Conservation (phyloP, 2,113 vertebrate genomes). For the Rhineura floridana region DNA sequence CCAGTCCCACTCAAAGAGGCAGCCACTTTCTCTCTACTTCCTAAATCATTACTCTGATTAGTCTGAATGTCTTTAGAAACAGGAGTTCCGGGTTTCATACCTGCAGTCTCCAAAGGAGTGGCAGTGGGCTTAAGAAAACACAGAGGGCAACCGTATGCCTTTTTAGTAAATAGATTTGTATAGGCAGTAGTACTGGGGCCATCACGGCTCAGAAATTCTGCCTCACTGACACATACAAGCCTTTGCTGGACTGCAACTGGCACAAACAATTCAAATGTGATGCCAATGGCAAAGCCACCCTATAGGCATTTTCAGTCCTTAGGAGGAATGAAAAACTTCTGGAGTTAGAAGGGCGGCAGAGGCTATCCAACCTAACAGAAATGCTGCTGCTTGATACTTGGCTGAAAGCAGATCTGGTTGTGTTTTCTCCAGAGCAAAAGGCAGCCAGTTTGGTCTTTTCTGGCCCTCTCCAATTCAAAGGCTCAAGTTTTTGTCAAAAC, state of each 20-base stretch:
- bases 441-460: slow-evolving; percentile 13
- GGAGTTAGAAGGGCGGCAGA: slow-evolving; percentile 47
- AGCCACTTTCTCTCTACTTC: slow-evolving; percentile 25
- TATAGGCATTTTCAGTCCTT: slow-evolving; percentile 53
- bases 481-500: slow-evolving; percentile 21
- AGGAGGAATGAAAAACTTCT: slow-evolving; percentile 50
- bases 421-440: slow-evolving; percentile 35
- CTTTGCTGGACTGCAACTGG: slow-evolving; percentile 36
- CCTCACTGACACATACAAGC: slow-evolving; percentile 6
- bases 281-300: slow-evolving; percentile 50
- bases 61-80: slow-evolving; percentile 47
- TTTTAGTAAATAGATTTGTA: neutral
- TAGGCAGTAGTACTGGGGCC: neutral
- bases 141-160: neutral
- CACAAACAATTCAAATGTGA: slow-evolving; percentile 50
- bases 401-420: neutral
- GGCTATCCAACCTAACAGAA: slow-evolving; percentile 12
- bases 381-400: slow-evolving; percentile 21
- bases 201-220: neutral
- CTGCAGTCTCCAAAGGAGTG: neutral
- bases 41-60: slow-evolving; percentile 66
- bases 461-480: slow-evolving; percentile 4
- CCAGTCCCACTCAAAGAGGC: neutral
- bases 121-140: slow-evolving; percentile 16
- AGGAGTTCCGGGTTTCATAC: slow-evolving; percentile 25